These are phyloP conservation scores for Nebria ingens DNA, from an alignment of 1,140 invertebrate genomes.

Conservation along the genomic window DNA sequence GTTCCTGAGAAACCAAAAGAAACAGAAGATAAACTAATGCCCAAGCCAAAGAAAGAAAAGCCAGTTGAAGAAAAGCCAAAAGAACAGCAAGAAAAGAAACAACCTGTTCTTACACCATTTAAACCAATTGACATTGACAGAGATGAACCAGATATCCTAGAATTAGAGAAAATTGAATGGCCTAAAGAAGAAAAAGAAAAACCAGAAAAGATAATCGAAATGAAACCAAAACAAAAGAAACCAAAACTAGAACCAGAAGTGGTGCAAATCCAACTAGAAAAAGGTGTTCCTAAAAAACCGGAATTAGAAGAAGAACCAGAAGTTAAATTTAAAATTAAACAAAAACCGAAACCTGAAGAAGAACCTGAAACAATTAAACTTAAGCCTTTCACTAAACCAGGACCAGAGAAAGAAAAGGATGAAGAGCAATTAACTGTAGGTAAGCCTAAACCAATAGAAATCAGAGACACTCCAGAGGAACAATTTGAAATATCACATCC, in stretches of 20 bases:
- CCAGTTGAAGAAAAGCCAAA: constrained; percentile 13
- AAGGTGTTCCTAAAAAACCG: constrained; percentile 21
- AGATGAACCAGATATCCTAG: constrained; percentile 21
- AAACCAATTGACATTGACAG: constrained; percentile 20
- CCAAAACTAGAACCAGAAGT: constrained; percentile 24
- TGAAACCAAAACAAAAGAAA: constrained; percentile 22
- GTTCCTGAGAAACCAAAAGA: constrained; percentile 23
- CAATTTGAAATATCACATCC: constrained; percentile 11
- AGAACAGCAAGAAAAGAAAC: constrained; percentile 11
- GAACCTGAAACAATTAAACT: constrained; percentile 31
- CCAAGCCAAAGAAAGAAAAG: constrained; percentile 27
- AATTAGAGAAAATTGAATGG: not conserved
- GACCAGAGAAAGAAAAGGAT: constrained; percentile 21
- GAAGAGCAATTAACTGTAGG: constrained; percentile 16
- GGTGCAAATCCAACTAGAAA: constrained; percentile 21
- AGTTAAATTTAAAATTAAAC: constrained; percentile 16
- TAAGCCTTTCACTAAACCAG: constrained; percentile 39
- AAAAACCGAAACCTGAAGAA: constrained; percentile 17
- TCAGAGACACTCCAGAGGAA: constrained; percentile 17
- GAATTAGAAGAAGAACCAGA: constrained; percentile 27
- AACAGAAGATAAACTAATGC: constrained; percentile 20
- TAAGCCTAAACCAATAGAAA: constrained; percentile 18
- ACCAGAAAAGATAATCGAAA: constrained; percentile 13
- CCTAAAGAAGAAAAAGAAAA: constrained; percentile 22
- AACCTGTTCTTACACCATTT: constrained; percentile 15